These are phyloP conservation scores for Acrobeloides nanus DNA, from an alignment of 2,888 invertebrate species.

Conservation along the genomic window DNA sequence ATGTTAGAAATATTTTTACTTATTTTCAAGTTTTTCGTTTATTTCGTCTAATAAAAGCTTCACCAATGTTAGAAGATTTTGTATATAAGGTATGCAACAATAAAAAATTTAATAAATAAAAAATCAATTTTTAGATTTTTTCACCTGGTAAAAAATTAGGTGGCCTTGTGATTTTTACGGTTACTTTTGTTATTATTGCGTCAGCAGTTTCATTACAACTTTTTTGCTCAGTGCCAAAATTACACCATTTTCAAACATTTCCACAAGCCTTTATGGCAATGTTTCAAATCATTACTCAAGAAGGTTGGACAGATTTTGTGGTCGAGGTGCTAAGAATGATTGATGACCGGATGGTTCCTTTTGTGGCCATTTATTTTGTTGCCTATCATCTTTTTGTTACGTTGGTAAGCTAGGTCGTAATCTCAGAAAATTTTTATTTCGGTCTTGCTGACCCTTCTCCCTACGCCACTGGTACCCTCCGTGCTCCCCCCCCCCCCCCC, in stretches of 20 bases:
- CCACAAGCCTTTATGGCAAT: conserved; percentile 90
- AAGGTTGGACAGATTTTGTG: conserved; percentile 99
- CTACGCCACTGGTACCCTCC: too few relatives aligned
- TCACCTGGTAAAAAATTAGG: conserved; percentile 86
- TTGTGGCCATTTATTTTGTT: conserved; percentile 95
- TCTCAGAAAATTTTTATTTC: too few relatives aligned
- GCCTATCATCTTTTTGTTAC: conserved; percentile 97
- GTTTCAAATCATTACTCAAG: conserved; percentile 99
- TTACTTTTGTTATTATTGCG: conserved; percentile 95
- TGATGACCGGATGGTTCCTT: conserved; percentile 33
- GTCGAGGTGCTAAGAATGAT: conserved; percentile 78
- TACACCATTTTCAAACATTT: conserved; percentile 94
- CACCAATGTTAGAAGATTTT: conserved; percentile 95
- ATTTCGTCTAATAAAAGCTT: conserved; percentile 90
- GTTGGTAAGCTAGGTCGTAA: conserved; percentile 63
- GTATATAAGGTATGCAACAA: conserved; percentile 60
- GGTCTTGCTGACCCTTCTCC: too few relatives aligned
- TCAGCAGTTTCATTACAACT: conserved; percentile 98
- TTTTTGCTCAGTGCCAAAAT: conserved; percentile 87
- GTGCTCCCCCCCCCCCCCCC: too few relatives aligned
- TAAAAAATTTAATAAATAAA: too few relatives aligned
- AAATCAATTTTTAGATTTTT: conserved; percentile 64
- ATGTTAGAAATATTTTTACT: conserved; percentile 85
- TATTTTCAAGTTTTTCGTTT: conserved; percentile 65
- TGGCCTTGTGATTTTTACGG: conserved; percentile 93